These are phyloP conservation scores for Ptilorrhoa leucosticta DNA, from an alignment of 2,113 vertebrate species.

Conservation along the genomic window DNA sequence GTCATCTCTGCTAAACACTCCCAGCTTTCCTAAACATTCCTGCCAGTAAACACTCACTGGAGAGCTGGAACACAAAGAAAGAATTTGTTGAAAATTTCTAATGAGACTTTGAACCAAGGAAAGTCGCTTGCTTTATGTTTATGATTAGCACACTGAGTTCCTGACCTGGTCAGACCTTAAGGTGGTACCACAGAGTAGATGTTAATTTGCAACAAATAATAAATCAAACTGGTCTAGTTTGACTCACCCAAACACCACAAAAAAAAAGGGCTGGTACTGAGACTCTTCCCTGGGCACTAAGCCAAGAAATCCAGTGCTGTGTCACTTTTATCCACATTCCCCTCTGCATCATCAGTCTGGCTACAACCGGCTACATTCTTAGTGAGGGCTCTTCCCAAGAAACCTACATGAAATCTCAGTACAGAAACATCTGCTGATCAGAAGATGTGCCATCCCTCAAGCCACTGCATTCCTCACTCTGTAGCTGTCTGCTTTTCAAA, in stretches of 20 bases:
- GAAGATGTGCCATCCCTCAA: not conserved
- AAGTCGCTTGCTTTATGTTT: slow-evolving; percentile 31
- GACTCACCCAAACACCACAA: not conserved
- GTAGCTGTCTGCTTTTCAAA: not conserved
- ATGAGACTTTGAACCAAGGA: slow-evolving; percentile 12
- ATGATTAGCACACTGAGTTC: slow-evolving; percentile 1
- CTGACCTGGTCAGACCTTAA: slow-evolving; percentile 53
- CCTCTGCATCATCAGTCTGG: not conserved
- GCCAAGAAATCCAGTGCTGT: not conserved
- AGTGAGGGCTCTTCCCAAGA: not conserved
- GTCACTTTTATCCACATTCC: not conserved
- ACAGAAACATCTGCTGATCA: not conserved
- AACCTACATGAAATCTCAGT: not conserved
- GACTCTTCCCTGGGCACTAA: not conserved
- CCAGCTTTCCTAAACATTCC: slow-evolving; percentile 6
- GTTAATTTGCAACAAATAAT: slow-evolving; percentile 34
- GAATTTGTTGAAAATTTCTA: slow-evolving; percentile 29
- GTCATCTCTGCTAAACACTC: not conserved
- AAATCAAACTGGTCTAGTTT: not conserved
- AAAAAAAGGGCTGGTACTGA: not conserved
- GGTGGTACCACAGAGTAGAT: slow-evolving; percentile 26
- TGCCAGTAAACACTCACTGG: slow-evolving; percentile 32
- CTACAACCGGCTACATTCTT: not conserved
- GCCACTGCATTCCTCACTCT: not conserved
- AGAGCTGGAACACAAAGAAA: slow-evolving; percentile 51